These are phyloP conservation scores for Nemoura dubitans DNA, from an alignment of 2,888 invertebrate genomes.

Conservation along the genomic window DNA sequence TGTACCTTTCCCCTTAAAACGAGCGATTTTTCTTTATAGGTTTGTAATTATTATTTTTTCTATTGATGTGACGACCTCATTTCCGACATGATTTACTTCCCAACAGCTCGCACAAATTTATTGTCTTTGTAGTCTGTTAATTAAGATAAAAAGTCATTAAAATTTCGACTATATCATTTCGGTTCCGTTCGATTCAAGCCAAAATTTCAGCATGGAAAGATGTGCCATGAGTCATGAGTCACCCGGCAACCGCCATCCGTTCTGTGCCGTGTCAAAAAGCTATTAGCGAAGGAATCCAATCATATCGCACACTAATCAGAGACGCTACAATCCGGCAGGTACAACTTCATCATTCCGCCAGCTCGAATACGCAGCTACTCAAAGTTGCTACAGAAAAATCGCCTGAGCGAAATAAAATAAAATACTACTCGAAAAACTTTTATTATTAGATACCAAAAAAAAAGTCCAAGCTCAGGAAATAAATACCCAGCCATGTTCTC, in stretches of 20 bases:
- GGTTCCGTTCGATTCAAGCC: neutral
- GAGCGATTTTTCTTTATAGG: too few relatives aligned
- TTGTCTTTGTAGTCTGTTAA: too few relatives aligned
- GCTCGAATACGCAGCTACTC: neutral
- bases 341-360: neutral
- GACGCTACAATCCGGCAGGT: neutral
- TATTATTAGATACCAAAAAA: neutral
- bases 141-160: too few relatives aligned
- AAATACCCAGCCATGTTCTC: neutral
- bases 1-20: too few relatives aligned
- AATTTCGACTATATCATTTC: too few relatives aligned
- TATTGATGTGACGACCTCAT: too few relatives aligned
- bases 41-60: too few relatives aligned
- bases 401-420: neutral
- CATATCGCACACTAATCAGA: neutral
- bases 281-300: neutral
- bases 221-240: too few relatives aligned
- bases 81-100: too few relatives aligned
- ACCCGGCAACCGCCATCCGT: neutral
- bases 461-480: neutral
- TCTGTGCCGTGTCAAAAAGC: neutral
- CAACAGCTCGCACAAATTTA: too few relatives aligned
- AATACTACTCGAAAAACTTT: neutral
- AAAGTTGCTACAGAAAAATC: neutral
- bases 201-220: neutral